Evolutionary conservation across 2,888 invertebrate species (phyloP).

Genomic region (Dioctria linearis): DNA sequence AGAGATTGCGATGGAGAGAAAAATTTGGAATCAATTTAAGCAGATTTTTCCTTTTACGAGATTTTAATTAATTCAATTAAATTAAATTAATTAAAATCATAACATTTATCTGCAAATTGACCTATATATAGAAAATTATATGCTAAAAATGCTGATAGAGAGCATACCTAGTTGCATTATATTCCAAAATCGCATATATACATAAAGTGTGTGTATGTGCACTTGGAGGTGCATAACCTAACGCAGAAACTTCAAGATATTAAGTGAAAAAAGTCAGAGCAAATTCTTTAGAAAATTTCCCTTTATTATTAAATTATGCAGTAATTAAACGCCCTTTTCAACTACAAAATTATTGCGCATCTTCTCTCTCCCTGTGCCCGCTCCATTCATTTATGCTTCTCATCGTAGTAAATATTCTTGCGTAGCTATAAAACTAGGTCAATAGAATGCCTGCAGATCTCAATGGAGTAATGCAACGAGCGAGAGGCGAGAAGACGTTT

Average conservation of each 20-base stretch:
- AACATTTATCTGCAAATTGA: too few species aligned
- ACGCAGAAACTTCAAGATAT: not conserved
- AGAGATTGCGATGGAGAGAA: too few species aligned
- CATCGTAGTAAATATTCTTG: constrained; percentile 18
- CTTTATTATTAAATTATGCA: constrained; percentile 42
- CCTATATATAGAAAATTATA: too few species aligned
- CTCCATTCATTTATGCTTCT: not conserved
- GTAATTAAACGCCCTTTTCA: constrained; percentile 34
- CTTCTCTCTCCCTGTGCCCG: not conserved
- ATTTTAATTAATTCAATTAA: too few species aligned
- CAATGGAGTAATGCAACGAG: not conserved
- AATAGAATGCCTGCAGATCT: constrained; percentile 9
- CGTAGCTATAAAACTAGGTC: constrained; percentile 26
- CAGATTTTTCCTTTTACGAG: too few species aligned
- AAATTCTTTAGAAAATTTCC: constrained; percentile 23
- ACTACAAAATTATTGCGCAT: constrained; percentile 20
- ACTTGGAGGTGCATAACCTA: not conserved
- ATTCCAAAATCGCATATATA: too few species aligned
- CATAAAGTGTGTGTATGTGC: too few species aligned
- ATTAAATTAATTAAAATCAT: too few species aligned
- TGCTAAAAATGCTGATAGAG: too few species aligned
- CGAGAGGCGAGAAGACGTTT: constrained; percentile 19
- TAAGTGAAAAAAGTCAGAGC: constrained; percentile 1
- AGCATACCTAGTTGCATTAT: too few species aligned
- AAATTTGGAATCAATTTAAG: too few species aligned